Evolutionary conservation across 1,140 invertebrate genomes (phyloP).

Genomic region (Drosophila repletoides): DNA sequence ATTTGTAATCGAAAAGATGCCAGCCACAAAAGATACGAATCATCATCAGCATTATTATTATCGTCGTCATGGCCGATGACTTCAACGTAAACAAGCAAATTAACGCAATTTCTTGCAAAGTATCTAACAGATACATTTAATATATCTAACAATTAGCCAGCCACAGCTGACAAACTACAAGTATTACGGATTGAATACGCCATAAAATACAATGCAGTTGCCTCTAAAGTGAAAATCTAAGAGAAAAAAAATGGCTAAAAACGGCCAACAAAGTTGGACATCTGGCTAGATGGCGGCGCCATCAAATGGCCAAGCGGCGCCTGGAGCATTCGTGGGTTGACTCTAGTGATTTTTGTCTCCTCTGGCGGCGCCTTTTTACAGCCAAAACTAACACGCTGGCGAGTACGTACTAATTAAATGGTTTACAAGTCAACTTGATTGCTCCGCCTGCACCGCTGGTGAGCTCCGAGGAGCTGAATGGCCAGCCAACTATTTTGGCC

Average conservation of each 20-base stretch:
- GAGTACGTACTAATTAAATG: slow-evolving; percentile 74
- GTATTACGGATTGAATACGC: slow-evolving; percentile 37
- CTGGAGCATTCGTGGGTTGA: slow-evolving; percentile 59
- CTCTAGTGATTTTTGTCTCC: slow-evolving; percentile 28
- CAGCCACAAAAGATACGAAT: slow-evolving; percentile 47
- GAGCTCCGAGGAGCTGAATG: slow-evolving; percentile 3
- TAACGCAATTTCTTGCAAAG: slow-evolving; percentile 66
- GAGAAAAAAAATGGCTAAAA: slow-evolving; percentile 2
- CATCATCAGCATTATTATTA: slow-evolving; percentile 43
- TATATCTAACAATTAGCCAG: slow-evolving; percentile 55
- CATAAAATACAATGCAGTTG: slow-evolving; percentile 18
- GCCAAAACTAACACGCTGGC: slow-evolving; percentile 72
- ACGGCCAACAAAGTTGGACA: slow-evolving; percentile 5
- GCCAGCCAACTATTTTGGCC: slow-evolving; percentile 28
- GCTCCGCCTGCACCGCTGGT: slow-evolving; percentile 27
- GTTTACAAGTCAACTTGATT: slow-evolving; percentile 76
- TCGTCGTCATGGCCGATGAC: slow-evolving; percentile 44
- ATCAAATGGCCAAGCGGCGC: slow-evolving; percentile 70
- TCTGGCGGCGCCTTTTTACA: slow-evolving; percentile 73
- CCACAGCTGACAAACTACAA: slow-evolving; percentile 28
- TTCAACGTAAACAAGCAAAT: slow-evolving; percentile 71
- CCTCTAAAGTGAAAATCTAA: neutral
- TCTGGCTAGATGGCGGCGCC: slow-evolving; percentile 56
- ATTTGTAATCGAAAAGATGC: slow-evolving; percentile 49
- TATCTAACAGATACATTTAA: slow-evolving; percentile 17